These are phyloP conservation scores for Strigops habroptila DNA, from an alignment of 2,113 vertebrate genomes.

Conservation along the genomic window DNA sequence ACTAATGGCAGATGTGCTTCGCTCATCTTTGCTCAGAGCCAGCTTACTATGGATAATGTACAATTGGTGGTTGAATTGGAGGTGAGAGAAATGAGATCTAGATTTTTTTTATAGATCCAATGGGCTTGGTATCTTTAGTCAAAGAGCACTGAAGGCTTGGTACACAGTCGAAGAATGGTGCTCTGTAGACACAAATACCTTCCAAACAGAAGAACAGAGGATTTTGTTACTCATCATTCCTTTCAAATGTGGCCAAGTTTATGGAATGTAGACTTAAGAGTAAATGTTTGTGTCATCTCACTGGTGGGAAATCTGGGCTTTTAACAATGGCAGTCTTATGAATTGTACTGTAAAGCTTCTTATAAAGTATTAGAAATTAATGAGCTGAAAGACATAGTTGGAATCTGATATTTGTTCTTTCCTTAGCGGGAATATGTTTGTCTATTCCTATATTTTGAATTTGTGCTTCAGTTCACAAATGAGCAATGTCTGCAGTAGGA, in stretches of 20 bases:
- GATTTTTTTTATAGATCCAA: background rate
- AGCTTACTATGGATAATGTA: background rate
- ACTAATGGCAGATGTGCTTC: conserved; percentile 54
- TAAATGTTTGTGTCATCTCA: conserved; percentile 68
- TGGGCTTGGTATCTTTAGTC: conserved; percentile 28
- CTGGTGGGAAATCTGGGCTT: conserved; percentile 44
- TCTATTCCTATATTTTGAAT: background rate
- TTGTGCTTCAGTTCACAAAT: background rate
- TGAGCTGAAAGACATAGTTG: conserved; percentile 3
- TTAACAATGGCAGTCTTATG: conserved; percentile 27
- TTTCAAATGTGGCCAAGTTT: conserved; percentile 68
- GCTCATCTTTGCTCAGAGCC: conserved; percentile 21
- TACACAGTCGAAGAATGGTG: conserved; percentile 39
- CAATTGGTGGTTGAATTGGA: background rate
- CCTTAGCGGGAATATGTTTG: background rate
- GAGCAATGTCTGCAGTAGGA: background rate
- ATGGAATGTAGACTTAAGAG: conserved; percentile 49
- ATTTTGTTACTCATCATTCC: conserved; percentile 63
- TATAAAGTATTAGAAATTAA: conserved; percentile 48
- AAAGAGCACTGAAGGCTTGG: background rate
- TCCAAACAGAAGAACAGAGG: conserved; percentile 57
- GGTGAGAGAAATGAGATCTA: conserved; percentile 4
- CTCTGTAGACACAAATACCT: conserved; percentile 51
- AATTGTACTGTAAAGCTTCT: conserved; percentile 27
- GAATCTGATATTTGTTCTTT: conserved; percentile 37